Percentiles rank a stretch among this genome's conserved stretches.
These are phyloP conservation scores for Phodopus roborovskii DNA, from an alignment of 2,113 vertebrate species.

Conservation along the genomic window DNA sequence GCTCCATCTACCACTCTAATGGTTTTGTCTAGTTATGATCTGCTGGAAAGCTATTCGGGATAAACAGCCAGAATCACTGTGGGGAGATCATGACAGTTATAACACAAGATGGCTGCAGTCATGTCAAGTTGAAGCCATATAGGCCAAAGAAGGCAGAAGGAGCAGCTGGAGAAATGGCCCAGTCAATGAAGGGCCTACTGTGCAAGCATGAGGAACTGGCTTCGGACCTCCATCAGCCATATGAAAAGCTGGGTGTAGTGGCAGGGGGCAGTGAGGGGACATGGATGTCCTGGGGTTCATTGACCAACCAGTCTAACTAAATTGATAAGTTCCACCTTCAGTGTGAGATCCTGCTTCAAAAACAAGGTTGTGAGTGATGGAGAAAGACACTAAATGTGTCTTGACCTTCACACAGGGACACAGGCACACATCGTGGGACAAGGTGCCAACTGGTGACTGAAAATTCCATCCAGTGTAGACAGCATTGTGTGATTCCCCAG, in stretches of 20 bases:
- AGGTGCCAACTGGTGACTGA: neutral
- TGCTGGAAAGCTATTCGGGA: neutral
- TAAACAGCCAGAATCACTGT: neutral
- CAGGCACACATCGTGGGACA: neutral
- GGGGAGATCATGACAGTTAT: neutral
- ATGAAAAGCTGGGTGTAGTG: too few species aligned
- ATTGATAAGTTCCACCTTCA: neutral
- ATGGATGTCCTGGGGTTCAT: neutral
- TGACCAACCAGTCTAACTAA: neutral
- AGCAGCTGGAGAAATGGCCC: neutral
- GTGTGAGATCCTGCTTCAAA: neutral
- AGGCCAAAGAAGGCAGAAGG: neutral
- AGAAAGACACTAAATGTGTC: too few species aligned
- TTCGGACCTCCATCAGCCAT: neutral
- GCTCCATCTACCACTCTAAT: neutral
- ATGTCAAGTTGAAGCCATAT: neutral
- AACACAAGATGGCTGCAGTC: neutral
- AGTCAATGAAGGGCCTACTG: neutral
- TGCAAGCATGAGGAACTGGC: neutral
- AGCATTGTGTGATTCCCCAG: neutral
- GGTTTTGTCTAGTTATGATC: neutral
- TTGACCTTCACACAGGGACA: neutral
- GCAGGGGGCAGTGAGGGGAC: neutral
- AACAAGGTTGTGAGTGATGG: neutral
- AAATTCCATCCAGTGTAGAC: neutral